Evolutionary conservation across 2,888 invertebrate species (phyloP), one percentile per base, ranked within the genome.

Genomic region (Epinotia ramella): DNA sequence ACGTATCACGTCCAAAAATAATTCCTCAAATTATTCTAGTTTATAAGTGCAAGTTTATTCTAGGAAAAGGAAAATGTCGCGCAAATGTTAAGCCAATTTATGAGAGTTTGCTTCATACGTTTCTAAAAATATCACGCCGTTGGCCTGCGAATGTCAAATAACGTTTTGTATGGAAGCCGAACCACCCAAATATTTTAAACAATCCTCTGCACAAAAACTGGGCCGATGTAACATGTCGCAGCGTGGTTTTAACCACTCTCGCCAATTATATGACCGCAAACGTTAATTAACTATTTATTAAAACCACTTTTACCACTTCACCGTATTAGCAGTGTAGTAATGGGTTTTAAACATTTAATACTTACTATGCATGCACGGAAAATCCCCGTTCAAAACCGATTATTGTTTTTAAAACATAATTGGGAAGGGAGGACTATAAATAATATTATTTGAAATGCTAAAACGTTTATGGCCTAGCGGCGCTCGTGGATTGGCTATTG

Each of bases 271-370:
- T 33, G 44, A 76, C 76, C 76, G 57, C 69, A 64, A 24, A 63
- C 63, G 67, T 69, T 73, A 77, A 76, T 77, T 79, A 78, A 73
- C 68, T 73, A 69, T 78, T 72, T 77, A 81, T 80, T 77, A 79
- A 76, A 78, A 80, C 80, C 77, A 78, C 80, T 78, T 78, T 79
- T 73, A 72, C 76, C 81, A 83, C 82, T 83, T 74, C 76, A 80
- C n/a, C 73, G 76, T 81, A 84, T 82, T 83, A 79, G 71, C 56
- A 49, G 46, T 28, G 28, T 63, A 57, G 72, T 68, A 78, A 70
- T 57, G 73, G 67, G 67, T 65, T 78, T 78, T 78, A 77, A 77
- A 77, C 79, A 79, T 78, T 79, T 76, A 78, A 40, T 65, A 75
- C 28, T 24, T 60, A 16, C 24, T 44, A 53, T 71, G 71, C 67